These are phyloP conservation scores for Clarias batrachus DNA, from an alignment of 2,113 vertebrate species.

Conservation along the genomic window DNA sequence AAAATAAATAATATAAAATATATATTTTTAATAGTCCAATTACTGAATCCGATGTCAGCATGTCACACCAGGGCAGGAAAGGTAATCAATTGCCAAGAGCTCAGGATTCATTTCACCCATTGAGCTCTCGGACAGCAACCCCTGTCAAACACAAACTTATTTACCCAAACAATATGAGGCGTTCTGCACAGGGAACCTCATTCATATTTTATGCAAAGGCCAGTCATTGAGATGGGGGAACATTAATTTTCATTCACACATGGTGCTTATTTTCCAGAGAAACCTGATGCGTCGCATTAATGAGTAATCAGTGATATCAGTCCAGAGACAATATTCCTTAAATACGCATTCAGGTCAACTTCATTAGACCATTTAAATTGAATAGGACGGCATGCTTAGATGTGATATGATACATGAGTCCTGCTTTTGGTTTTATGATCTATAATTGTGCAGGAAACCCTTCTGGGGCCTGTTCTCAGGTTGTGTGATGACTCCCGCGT, in stretches of 20 bases:
- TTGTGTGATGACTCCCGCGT: conserved; percentile 2
- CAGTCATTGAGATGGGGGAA: conserved; percentile 57
- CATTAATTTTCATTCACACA: conserved; percentile 67
- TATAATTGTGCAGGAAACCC: conserved; percentile 2
- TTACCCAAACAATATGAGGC: conserved; percentile 55
- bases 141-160: conserved; percentile 57
- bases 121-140: conserved; percentile 61
- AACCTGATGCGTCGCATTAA: conserved; percentile 60
- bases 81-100: conserved; percentile 63
- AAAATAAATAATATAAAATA: background rate
- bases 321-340: conserved; percentile 49
- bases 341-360: conserved; percentile 59
- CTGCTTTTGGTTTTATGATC: conserved; percentile 29
- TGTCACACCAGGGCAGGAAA: conserved; percentile 47
- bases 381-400: background rate
- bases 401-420: background rate
- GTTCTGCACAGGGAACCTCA: conserved; percentile 56
- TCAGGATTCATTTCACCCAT: conserved; percentile 34
- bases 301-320: conserved; percentile 62
- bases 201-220: conserved; percentile 67
- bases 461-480: background rate
- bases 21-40: background rate
- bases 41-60: background rate
- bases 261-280: conserved; percentile 58
- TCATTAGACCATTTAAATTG: background rate